Conservation (phyloP, 2,113 vertebrate species). For the Sporophila hypoxantha region DNA sequence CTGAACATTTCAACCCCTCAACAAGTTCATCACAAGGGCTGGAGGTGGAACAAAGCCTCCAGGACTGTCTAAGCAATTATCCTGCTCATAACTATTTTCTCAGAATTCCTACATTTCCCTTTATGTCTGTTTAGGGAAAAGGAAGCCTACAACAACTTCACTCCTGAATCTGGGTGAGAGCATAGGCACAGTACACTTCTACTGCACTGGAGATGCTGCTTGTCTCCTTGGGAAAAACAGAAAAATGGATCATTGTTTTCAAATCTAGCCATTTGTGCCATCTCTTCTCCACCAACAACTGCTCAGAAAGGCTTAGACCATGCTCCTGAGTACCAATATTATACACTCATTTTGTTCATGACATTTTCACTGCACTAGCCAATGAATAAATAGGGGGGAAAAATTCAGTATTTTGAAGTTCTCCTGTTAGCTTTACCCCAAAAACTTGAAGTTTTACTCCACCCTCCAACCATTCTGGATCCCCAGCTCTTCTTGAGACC, state of each 20-base stretch:
- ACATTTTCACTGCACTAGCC: background rate
- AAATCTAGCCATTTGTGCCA: background rate
- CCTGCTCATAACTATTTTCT: background rate
- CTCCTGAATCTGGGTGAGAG: background rate
- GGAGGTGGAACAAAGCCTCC: background rate
- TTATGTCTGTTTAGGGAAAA: background rate
- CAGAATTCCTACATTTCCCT: background rate
- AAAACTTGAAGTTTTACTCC: background rate
- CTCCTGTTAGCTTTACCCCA: background rate
- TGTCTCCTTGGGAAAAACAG: background rate
- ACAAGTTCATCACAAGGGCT: background rate
- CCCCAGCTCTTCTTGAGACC: background rate
- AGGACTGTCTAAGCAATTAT: background rate
- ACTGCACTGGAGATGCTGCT: background rate
- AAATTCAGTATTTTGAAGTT: accelerated
- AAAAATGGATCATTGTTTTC: background rate
- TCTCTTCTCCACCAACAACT: background rate
- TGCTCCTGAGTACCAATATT: background rate
- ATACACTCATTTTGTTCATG: background rate
- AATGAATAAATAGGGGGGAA: background rate
- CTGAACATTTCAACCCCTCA: background rate
- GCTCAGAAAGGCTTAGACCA: background rate
- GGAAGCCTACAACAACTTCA: background rate
- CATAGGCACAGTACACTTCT: background rate
- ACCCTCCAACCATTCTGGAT: background rate